Percentiles rank a stretch among this genome's conserved stretches.
These are phyloP conservation scores for Crocuta crocuta DNA, from an alignment of 2,113 vertebrate species.

Conservation along the genomic window DNA sequence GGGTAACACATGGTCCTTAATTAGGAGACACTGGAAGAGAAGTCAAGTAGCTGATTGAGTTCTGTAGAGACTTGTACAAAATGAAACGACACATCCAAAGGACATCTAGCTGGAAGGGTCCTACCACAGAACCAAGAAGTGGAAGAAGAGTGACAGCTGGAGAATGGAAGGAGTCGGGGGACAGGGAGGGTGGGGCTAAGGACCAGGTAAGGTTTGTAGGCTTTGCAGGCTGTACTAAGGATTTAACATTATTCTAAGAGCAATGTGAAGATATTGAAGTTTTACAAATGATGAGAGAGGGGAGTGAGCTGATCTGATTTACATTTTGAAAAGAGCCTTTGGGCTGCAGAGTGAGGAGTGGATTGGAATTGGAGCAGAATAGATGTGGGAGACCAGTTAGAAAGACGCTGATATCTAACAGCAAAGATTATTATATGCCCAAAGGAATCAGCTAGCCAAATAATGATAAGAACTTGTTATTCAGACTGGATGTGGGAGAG, in stretches of 20 bases:
- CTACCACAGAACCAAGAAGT: background rate
- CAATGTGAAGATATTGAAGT: background rate
- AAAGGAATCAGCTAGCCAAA: background rate
- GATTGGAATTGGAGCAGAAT: background rate
- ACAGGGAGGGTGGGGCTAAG: rapidly evolving
- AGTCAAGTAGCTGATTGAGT: background rate
- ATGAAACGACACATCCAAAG: background rate
- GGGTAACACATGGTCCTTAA: background rate
- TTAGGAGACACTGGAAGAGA: background rate
- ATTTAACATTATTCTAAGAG: background rate
- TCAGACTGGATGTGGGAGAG: background rate
- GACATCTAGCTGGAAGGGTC: background rate
- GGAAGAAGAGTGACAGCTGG: background rate
- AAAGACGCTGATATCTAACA: background rate
- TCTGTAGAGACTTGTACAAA: background rate
- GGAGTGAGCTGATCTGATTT: background rate
- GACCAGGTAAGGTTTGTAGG: background rate
- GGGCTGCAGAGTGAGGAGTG: background rate
- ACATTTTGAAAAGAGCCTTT: conserved; percentile 6
- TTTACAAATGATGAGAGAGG: background rate
- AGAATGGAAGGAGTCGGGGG: rapidly evolving
- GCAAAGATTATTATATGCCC: background rate
- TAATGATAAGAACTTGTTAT: background rate
- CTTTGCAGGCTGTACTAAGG: background rate
- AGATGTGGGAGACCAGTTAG: background rate